Conservation (phyloP, 2,113 vertebrate species). For the Marmota flaviventris region DNA sequence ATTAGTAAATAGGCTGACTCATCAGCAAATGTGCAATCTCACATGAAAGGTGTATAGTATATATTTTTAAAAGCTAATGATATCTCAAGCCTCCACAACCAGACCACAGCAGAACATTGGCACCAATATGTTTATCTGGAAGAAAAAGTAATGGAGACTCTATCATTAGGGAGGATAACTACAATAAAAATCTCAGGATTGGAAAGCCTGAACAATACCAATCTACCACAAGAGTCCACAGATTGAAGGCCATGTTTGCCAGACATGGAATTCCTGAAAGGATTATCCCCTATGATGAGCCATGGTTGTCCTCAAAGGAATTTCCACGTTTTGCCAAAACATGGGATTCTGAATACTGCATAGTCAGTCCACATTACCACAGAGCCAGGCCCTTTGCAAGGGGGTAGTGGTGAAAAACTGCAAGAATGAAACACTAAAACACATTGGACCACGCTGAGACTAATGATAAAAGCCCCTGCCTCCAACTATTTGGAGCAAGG, state of each 20-base stretch:
- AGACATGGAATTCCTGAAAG: constrained; percentile 78
- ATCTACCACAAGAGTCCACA: constrained; percentile 72
- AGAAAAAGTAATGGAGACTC: constrained; percentile 72
- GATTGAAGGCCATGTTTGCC: constrained; percentile 70
- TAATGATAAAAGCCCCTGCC: constrained; percentile 23
- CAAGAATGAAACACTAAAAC: constrained; percentile 66
- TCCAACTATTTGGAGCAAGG: constrained; percentile 59
- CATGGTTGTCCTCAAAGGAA: constrained; percentile 70
- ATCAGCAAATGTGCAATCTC: constrained; percentile 42
- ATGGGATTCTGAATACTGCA: constrained; percentile 70
- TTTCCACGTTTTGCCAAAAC: constrained; percentile 66
- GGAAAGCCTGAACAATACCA: constrained; percentile 76
- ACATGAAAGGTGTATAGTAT: constrained; percentile 38
- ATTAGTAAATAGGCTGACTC: constrained; percentile 45
- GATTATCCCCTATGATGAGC: constrained; percentile 74
- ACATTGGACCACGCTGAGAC: constrained; percentile 26
- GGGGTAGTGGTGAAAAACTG: constrained; percentile 60
- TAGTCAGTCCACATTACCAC: constrained; percentile 12
- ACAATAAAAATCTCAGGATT: constrained; percentile 73
- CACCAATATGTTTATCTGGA: constrained; percentile 74
- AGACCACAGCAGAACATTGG: constrained; percentile 69
- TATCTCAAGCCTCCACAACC: constrained; percentile 42
- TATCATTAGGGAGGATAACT: constrained; percentile 65
- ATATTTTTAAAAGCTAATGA: constrained; percentile 53
- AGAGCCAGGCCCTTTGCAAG: constrained; percentile 39